Evolutionary conservation across 2,113 vertebrate genomes (phyloP).

Genomic region (Aythya baeri): DNA sequence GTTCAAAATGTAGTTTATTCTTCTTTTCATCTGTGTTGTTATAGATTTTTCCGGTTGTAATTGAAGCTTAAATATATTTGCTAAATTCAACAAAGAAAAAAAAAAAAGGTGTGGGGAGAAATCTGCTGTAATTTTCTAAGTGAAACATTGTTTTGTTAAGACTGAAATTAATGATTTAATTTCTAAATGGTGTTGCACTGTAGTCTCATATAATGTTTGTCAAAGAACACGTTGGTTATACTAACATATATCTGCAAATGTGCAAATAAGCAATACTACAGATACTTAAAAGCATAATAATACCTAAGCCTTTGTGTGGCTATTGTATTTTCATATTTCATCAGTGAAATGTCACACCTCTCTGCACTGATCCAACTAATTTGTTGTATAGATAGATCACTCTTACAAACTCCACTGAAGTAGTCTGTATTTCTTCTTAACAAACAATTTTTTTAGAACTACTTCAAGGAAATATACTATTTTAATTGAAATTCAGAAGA

Average conservation of each 20-base stretch:
- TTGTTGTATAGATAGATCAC: fast-evolving
- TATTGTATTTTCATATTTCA: not conserved
- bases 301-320: not conserved
- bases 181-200: not conserved
- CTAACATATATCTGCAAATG: not conserved
- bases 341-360: not conserved
- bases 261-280: not conserved
- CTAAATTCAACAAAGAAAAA: fast-evolving
- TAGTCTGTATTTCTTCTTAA: not conserved
- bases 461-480: not conserved
- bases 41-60: not conserved
- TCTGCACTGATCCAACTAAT: not conserved
- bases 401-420: not conserved
- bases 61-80: not conserved
- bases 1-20: slow-evolving; percentile 14
- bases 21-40: not conserved
- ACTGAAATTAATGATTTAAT: not conserved
- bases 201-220: not conserved
- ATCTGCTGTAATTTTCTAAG: not conserved
- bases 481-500: not conserved
- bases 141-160: not conserved
- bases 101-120: not conserved
- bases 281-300: not conserved
- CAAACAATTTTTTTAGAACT: not conserved
- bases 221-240: not conserved